These are phyloP conservation scores for Solenodon paradoxus DNA, from an alignment of 2,113 vertebrate genomes.

Conservation along the genomic window DNA sequence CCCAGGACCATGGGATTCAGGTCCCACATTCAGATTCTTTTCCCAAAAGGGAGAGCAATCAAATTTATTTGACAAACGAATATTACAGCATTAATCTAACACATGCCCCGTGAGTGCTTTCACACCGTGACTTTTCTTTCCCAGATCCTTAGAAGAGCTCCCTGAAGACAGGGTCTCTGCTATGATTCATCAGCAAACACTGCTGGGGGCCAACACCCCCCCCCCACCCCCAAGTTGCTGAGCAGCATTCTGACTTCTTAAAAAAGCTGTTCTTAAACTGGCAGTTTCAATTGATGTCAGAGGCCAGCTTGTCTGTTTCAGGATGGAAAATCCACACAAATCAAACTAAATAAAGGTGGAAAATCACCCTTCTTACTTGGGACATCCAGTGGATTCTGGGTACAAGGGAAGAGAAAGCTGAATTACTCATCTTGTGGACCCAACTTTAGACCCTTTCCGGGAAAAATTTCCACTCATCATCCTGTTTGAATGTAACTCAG, in stretches of 20 bases:
- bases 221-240: neutral
- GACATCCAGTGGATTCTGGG: neutral
- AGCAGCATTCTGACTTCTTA: neutral
- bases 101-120: neutral
- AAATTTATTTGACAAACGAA: neutral
- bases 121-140: neutral
- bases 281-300: neutral
- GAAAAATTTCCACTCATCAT: neutral
- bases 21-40: neutral
- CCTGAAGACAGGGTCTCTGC: neutral
- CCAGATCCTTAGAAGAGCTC: neutral
- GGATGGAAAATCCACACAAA: neutral
- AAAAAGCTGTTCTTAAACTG: constrained; percentile 1
- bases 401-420: neutral
- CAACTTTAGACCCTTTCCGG: neutral
- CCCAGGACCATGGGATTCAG: neutral
- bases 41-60: neutral
- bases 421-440: neutral
- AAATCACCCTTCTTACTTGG: neutral
- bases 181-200: neutral
- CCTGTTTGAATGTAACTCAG: neutral
- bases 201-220: neutral
- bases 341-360: neutral
- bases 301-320: neutral
- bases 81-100: neutral